A percentile compares a stretch with the other conserved stretches of the same genome.
Conservation (phyloP, 2,113 vertebrate genomes). For the Eulacestoma nigropectus region DNA sequence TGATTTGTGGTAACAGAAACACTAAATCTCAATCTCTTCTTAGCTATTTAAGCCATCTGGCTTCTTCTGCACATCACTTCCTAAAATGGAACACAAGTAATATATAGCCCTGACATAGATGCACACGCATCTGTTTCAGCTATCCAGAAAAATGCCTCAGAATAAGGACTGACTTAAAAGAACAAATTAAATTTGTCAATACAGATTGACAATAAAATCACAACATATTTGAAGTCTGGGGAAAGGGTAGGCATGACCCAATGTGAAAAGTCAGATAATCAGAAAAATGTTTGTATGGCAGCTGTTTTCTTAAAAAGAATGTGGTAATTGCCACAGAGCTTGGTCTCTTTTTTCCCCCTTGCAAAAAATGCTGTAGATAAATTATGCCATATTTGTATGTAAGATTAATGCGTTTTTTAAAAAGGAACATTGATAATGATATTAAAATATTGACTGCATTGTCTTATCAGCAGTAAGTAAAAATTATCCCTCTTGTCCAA, state of each 20-base stretch:
- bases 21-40: not conserved
- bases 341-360: not conserved
- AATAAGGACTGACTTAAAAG: not conserved
- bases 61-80: not conserved
- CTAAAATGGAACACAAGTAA: not conserved
- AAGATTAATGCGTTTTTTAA: not conserved
- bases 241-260: not conserved
- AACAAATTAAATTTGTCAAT: not conserved
- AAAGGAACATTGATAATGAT: not conserved
- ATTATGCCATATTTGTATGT: not conserved
- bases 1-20: not conserved
- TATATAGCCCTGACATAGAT: not conserved
- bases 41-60: not conserved
- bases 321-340: not conserved
- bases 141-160: not conserved
- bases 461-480: not conserved
- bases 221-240: not conserved
- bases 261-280: not conserved
- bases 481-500: not conserved
- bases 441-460: not conserved
- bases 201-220: not conserved
- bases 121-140: not conserved
- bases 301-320: not conserved
- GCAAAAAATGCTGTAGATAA: not conserved
- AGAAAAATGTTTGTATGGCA: not conserved